Percentiles rank a stretch among this genome's conserved stretches.
Evolutionary conservation across 2,113 vertebrate genomes (phyloP).

Genomic region (Thunnus maccoyii): DNA sequence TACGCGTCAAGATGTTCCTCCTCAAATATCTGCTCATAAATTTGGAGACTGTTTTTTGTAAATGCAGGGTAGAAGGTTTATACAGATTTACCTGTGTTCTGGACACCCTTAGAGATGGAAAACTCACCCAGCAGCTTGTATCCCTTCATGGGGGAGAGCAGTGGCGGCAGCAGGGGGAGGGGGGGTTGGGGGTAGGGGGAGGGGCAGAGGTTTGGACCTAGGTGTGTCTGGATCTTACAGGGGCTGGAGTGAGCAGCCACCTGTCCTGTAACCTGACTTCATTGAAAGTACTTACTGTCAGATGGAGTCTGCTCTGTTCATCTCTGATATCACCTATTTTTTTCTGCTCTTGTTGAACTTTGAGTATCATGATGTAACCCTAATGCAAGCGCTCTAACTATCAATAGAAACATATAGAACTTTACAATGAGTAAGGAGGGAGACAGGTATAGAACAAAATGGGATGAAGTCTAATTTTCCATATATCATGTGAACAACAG

Average conservation of each 20-base stretch:
- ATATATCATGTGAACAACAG: constrained; percentile 54
- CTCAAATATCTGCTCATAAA: constrained; percentile 8
- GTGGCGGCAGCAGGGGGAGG: constrained; percentile 1
- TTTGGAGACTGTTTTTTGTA: background rate
- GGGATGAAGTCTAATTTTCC: constrained; percentile 38
- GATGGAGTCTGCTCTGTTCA: constrained; percentile 42
- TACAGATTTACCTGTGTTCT: constrained; percentile 70
- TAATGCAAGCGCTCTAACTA: background rate
- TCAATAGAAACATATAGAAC: constrained; percentile 3
- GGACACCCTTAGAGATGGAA: constrained; percentile 55
- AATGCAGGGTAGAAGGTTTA: background rate
- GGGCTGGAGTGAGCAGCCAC: constrained; percentile 22
- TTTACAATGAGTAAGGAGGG: constrained; percentile 17
- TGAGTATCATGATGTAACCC: background rate
- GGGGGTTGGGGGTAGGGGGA: background rate
- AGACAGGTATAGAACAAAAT: constrained; percentile 46
- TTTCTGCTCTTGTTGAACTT: background rate
- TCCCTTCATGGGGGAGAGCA: constrained; percentile 39
- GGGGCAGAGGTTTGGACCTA: constrained; percentile 36
- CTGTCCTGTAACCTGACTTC: constrained; percentile 33
- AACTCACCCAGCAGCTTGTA: constrained; percentile 72
- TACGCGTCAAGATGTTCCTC: constrained; percentile 32
- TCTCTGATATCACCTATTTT: constrained; percentile 7
- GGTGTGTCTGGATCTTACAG: constrained; percentile 29
- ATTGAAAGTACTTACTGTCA: constrained; percentile 70